Evolutionary conservation across 2,888 invertebrate genomes (phyloP), one percentile per base, ranked within the genome.

Genomic region (Leptopilina syphax): DNA sequence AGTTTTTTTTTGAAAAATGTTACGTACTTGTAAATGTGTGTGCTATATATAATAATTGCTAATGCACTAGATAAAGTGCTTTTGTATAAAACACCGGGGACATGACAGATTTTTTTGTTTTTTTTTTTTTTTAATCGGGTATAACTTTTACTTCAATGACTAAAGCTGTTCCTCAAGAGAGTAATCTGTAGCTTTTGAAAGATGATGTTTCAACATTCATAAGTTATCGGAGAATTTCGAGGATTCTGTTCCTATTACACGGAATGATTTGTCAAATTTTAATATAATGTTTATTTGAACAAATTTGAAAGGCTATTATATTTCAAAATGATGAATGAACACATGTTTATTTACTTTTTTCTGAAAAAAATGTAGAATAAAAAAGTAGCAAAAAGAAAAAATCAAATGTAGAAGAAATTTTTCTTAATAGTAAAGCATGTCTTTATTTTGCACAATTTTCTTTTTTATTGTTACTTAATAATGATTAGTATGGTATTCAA

Each of bases 21-120:
- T 82, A 80, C 80, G 44, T 83, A 80, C 47, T 44, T 80, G 70
- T 34, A 79, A 65, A 79, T 77, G 65, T 66, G 41, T 77, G 73
- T 54, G 67, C 79, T 81, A 50, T 50, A 9, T 50, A 50, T 81
- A 77, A 67, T 76, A 79, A 70, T 47, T 57, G 68, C 70, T 67
- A 80, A 79, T 27, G 67, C 77, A 79, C 65, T 44, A 73, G 0
- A 10, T 50, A 67, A 50, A 18, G 34, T 41, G 73, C 24, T 73
- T 73, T 73, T 73, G 54, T 27, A 57, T 73, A 73, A 18, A 27
- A 57, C n/a, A 27, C 41, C 13, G 27, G 44, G 34, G n/a, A 60
- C 57, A 13, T 73, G 34, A 54, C 41, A 57, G 57, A 54, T 9
- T 10, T 54, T 12, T 9, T 50, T 47, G 7, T 50, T 73, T 68